phyloP scores from a whole-genome alignment of 2,797 vertebrate species.

The Podargus strigoides region DNA sequence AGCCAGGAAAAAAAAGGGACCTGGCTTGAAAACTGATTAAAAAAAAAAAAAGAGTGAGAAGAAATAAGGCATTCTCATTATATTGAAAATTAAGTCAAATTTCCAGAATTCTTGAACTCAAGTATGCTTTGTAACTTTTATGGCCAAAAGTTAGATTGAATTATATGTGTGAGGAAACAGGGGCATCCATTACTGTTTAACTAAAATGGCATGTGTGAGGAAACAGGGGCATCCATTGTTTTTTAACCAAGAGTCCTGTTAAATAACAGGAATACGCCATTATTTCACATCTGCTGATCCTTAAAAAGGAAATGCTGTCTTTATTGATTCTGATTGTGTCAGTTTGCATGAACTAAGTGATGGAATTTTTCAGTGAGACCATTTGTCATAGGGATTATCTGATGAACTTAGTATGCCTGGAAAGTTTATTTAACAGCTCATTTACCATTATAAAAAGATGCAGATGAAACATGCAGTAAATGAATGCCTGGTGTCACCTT shows the following conservation, averaged over 20 bases:
- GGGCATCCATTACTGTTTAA: neutral
- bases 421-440: slow-evolving; percentile 40
- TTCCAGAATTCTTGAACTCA: neutral
- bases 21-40: neutral
- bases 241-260: neutral
- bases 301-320: slow-evolving; percentile 14
- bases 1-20: neutral
- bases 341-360: neutral
- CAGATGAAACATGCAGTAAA: slow-evolving; percentile 17
- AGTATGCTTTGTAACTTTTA: slow-evolving; percentile 34
- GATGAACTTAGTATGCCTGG: neutral
- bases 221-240: neutral
- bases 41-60: neutral
- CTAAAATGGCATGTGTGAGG: slow-evolving; percentile 22
- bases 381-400: slow-evolving; percentile 36
- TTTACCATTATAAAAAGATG: slow-evolving; percentile 46
- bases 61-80: neutral
- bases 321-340: slow-evolving; percentile 7
- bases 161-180: slow-evolving; percentile 41
- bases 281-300: slow-evolving; percentile 63
- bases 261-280: slow-evolving; percentile 1
- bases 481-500: neutral
- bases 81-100: neutral
- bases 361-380: slow-evolving; percentile 13
- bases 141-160: slow-evolving; percentile 68